These are phyloP conservation scores for Myanophis thanlyinensis DNA, from an alignment of 2,113 vertebrate genomes.

Conservation along the genomic window DNA sequence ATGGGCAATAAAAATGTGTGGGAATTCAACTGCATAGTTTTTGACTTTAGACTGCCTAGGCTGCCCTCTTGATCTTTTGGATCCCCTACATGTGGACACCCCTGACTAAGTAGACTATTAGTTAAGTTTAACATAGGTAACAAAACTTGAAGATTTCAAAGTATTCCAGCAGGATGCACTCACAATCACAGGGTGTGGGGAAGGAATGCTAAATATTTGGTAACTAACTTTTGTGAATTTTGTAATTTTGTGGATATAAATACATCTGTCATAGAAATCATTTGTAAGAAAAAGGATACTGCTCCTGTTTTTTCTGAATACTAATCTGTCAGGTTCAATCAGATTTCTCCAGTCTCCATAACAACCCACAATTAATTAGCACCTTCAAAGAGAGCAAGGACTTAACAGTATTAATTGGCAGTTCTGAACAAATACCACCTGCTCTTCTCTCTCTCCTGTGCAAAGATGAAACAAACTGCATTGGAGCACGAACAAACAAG, in stretches of 20 bases:
- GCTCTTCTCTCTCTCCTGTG: constrained; percentile 1
- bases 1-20: background rate
- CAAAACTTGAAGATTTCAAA: background rate
- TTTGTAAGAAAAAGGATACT: background rate
- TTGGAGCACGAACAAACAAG: background rate
- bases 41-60: background rate
- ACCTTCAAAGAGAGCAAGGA: constrained; percentile 4
- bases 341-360: constrained; percentile 33
- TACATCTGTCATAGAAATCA: constrained; percentile 61
- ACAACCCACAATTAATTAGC: background rate
- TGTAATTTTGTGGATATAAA: constrained; percentile 58
- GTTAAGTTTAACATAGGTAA: background rate
- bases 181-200: background rate
- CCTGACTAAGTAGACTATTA: background rate
- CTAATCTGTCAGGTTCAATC: background rate
- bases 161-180: background rate
- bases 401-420: constrained; percentile 29
- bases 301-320: background rate
- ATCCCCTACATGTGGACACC: background rate
- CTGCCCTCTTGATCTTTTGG: background rate
- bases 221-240: constrained; percentile 51
- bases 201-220: constrained; percentile 46
- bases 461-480: constrained; percentile 2
- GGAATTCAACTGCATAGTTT: background rate
- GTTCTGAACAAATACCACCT: constrained; percentile 21